A percentile compares a stretch with the other conserved stretches of the same genome.
Evolutionary conservation across 2,888 invertebrate genomes (phyloP).

Genomic region (Pristionchus arcanus): DNA sequence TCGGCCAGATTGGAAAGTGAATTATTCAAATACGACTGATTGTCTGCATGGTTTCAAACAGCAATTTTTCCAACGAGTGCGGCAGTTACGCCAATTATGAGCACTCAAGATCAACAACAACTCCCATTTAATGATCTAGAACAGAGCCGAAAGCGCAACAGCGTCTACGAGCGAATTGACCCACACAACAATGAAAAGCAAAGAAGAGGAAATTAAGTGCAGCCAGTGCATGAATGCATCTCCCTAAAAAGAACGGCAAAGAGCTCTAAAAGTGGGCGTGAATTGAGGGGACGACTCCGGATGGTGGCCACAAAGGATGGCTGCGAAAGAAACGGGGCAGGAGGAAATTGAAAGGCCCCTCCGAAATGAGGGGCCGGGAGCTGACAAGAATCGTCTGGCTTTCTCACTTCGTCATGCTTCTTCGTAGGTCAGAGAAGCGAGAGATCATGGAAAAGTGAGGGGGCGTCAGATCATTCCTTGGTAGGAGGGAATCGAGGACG

Average conservation of each 20-base stretch:
- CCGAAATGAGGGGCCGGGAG: neutral
- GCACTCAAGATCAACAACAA: no score
- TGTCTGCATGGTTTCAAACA: no score
- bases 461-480: neutral
- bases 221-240: neutral
- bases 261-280: neutral
- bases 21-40: no score
- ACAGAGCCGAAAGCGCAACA: no score
- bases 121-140: no score
- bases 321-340: neutral
- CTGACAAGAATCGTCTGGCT: neutral
- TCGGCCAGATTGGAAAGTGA: no score
- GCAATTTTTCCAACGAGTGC: no score
- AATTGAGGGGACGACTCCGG: neutral
- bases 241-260: neutral
- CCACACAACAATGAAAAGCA: no score
- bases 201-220: no score
- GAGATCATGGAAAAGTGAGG: neutral
- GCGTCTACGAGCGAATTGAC: no score
- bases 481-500: neutral
- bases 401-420: neutral
- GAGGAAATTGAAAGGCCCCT: conserved; percentile 24
- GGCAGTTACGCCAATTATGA: no score
- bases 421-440: neutral
- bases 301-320: neutral